Conservation (phyloP, 2,888 invertebrate species). For the Phortica okadai region DNA sequence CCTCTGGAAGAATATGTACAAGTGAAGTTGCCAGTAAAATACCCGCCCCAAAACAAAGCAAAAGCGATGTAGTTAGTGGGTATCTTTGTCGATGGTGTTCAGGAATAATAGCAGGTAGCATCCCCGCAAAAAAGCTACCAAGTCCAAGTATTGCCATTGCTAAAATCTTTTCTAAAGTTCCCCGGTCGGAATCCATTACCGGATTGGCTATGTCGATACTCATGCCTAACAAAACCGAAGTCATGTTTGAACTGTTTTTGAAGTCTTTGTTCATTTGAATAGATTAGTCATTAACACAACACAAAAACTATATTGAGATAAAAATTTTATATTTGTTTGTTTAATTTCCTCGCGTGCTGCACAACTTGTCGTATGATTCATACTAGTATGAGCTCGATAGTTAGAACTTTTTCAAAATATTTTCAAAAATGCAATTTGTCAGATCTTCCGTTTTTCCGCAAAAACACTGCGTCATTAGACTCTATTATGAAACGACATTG, state of each 20-base stretch:
- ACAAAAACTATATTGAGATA: neutral
- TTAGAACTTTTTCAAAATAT: too few species aligned
- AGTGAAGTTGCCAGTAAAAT: slow-evolving; percentile 86
- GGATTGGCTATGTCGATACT: slow-evolving; percentile 15
- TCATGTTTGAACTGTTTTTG: slow-evolving; percentile 17
- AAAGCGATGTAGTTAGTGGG: slow-evolving; percentile 82
- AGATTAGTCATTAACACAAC: slow-evolving; percentile 33
- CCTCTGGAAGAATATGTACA: slow-evolving; percentile 89
- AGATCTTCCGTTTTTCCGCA: too few species aligned
- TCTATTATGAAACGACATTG: too few species aligned
- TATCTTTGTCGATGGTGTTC: slow-evolving; percentile 79
- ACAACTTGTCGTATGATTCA: too few species aligned
- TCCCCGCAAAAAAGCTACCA: slow-evolving; percentile 83
- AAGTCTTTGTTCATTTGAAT: slow-evolving; percentile 39
- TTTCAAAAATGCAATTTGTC: too few species aligned
- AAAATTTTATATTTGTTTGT: too few species aligned
- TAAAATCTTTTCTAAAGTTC: slow-evolving; percentile 79
- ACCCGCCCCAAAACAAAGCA: slow-evolving; percentile 89
- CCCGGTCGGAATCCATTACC: slow-evolving; percentile 44
- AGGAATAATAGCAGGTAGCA: slow-evolving; percentile 83
- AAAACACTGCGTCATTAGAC: too few species aligned
- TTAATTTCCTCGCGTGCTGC: too few species aligned
- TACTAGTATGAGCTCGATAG: too few species aligned
- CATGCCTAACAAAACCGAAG: slow-evolving; percentile 1
- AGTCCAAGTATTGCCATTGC: slow-evolving; percentile 82